Conservation (phyloP, 2,888 invertebrate species). For the Drosophila neonasuta region DNA sequence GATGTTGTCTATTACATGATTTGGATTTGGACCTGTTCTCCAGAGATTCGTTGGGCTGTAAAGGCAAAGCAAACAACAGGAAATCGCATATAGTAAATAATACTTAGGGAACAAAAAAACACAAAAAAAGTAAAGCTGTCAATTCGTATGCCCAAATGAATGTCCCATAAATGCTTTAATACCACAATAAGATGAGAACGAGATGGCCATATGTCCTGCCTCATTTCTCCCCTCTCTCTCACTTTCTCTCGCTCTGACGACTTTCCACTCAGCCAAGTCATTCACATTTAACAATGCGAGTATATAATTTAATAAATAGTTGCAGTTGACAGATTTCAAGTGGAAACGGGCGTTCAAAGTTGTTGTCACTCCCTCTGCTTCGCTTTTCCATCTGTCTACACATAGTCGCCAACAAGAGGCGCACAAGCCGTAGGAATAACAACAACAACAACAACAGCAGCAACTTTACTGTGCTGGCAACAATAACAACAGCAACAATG, state of each 20-base stretch:
- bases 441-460: slow-evolving; percentile 1
- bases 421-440: slow-evolving; percentile 25
- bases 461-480: slow-evolving; percentile 7
- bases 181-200: neutral
- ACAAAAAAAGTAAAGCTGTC: slow-evolving; percentile 26
- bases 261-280: slow-evolving; percentile 39
- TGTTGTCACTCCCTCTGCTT: slow-evolving; percentile 30
- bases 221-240: neutral
- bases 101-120: neutral
- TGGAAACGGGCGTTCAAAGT: slow-evolving; percentile 48
- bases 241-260: slow-evolving; percentile 6
- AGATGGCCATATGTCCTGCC: neutral
- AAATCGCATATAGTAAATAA: slow-evolving; percentile 40
- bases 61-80: slow-evolving; percentile 31
- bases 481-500: slow-evolving; percentile 45
- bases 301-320: slow-evolving; percentile 76
- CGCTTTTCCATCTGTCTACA: slow-evolving; percentile 18
- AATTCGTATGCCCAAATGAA: slow-evolving; percentile 20
- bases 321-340: slow-evolving; percentile 78
- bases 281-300: slow-evolving; percentile 67
- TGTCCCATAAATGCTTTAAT: slow-evolving; percentile 32
- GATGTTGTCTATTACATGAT: slow-evolving; percentile 50
- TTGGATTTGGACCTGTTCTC: slow-evolving; percentile 15
- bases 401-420: slow-evolving; percentile 34
- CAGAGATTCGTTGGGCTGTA: slow-evolving; percentile 38